A percentile compares a stretch with the other conserved stretches of the same genome.
Conservation (phyloP, 2,113 vertebrate species). For the Pampusana beccarii region DNA sequence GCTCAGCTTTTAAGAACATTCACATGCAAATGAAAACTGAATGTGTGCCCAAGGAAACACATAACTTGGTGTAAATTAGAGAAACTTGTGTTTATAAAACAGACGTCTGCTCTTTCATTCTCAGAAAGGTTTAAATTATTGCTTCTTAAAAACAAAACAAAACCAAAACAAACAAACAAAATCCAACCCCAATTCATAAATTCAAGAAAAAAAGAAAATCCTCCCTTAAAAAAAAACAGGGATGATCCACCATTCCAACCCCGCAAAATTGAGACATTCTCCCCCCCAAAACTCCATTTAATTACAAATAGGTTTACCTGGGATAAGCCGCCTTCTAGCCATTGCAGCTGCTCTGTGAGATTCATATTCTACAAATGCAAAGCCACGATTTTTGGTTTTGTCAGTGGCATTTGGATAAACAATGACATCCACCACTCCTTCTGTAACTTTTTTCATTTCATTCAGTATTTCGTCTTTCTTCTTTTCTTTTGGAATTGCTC, state of each 20-base stretch:
- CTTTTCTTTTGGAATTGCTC: constrained; percentile 93
- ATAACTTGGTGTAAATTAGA: neutral
- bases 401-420: constrained; percentile 90
- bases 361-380: constrained; percentile 94
- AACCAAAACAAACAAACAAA: neutral
- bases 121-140: neutral
- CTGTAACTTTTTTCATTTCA: constrained; percentile 93
- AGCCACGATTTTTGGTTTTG: constrained; percentile 91
- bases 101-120: neutral
- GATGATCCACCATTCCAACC: neutral
- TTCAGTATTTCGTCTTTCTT: constrained; percentile 92
- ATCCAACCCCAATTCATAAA: neutral
- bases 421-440: constrained; percentile 94
- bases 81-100: neutral
- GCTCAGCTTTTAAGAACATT: neutral
- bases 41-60: neutral
- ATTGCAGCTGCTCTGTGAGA: constrained; percentile 96
- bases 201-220: neutral
- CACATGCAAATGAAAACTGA: neutral
- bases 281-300: neutral
- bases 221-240: neutral
- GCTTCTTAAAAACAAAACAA: neutral
- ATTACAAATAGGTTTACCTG: constrained; percentile 75
- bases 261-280: accelerated
- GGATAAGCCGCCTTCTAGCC: constrained; percentile 90